Base-by-base conservation (phyloP, 2,113 vertebrate species). In the Rhea americana region DNA sequence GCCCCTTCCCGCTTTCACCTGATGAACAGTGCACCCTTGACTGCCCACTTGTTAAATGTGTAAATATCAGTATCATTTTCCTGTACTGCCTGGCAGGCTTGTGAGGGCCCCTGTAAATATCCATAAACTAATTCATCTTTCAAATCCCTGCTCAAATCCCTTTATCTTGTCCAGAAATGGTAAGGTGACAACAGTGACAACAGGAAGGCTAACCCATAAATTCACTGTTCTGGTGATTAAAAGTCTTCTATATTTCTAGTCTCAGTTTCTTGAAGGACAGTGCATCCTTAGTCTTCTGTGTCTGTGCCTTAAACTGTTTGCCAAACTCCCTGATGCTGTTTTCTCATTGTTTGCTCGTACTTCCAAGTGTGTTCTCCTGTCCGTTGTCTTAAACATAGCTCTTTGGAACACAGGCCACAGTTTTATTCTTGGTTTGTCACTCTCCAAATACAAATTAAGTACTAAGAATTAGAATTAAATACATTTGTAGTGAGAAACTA, bases 51-150 rank as follows among this genome's bases (percentile, higher is more conserved):
- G 51, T 16, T 51, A 32, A 51, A 37, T 11, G 4, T 3, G 7
- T 3, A 25, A 30, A 58, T 22, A 11, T 25, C 19, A 28, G 7
- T 5, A 2, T 3, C 1, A 0, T 48, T 71, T 28, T 28, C 28
- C 35, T n/a, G 22, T 7, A 3, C 24, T 8, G 16, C 74, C 26
- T 13, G 43, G 53, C 24, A 19, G 45, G 20, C 53, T 51, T 32
- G 58, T 30, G 16, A 59, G 39, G 9, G 68, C 18, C 45, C 63
- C 63, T n/a, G 3, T 24, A 37, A 68, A 39, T 8, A 59, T 3
- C 47, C 47, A 13, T 9, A 14, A 63, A 26, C 10, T 0, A 21
- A 26, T 56, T 47, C 7, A 37, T 21, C 51, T 39, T 39, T 4
- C 63, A 26, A 32, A 18, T n/a, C 30, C 3, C 55, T 19, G 4